Conservation (phyloP, 2,797 vertebrate species). For the Typhlichthys subterraneus region DNA sequence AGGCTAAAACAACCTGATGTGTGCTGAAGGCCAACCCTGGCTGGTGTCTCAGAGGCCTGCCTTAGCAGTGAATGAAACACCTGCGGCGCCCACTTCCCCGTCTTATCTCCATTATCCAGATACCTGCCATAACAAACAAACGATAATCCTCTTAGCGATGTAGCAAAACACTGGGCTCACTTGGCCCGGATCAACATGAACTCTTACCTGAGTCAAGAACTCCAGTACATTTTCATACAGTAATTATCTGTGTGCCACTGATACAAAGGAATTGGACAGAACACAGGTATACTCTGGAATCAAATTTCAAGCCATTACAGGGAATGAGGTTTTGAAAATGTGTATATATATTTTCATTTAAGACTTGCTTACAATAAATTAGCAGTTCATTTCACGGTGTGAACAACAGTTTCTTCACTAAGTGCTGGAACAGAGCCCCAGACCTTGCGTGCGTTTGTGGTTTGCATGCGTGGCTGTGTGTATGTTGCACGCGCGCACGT, state of each 20-base stretch:
- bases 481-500: conserved; percentile 12
- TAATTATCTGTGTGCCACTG: conserved; percentile 51
- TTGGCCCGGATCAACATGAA: conserved; percentile 54
- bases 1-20: conserved; percentile 45
- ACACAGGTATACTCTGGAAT: conserved; percentile 33
- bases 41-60: conserved; percentile 43
- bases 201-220: conserved; percentile 47
- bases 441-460: conserved; percentile 11
- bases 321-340: conserved; percentile 38
- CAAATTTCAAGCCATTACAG: conserved; percentile 21
- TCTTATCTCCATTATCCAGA: conserved; percentile 77
- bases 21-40: conserved; percentile 25
- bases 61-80: conserved; percentile 55
- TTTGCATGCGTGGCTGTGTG: conserved; percentile 29
- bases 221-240: conserved; percentile 46
- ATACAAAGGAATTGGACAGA: conserved; percentile 36
- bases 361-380: conserved; percentile 47
- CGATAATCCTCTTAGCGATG: conserved; percentile 80
- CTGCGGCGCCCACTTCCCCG: conserved; percentile 55
- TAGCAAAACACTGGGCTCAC: conserved; percentile 58
- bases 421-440: conserved; percentile 29
- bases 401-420: conserved; percentile 24
- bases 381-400: conserved; percentile 64
- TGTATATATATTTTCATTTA: background rate
- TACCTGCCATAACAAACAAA: conserved; percentile 69